Evolutionary conservation across 2,113 vertebrate genomes (phyloP).

Genomic region (Lepisosteus osseus): DNA sequence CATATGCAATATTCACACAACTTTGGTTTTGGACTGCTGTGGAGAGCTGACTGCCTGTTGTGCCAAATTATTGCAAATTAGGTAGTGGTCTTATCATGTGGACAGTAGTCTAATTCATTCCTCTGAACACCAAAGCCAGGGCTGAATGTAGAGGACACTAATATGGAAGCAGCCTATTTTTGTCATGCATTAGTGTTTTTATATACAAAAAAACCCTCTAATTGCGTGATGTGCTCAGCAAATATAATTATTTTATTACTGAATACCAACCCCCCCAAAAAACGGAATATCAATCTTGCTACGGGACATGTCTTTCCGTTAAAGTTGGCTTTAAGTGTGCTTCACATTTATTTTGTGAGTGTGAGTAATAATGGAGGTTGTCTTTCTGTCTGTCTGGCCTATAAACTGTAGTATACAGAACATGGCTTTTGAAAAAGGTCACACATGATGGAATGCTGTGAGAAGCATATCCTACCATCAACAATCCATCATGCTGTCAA

Average conservation of each 20-base stretch:
- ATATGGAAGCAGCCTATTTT: neutral
- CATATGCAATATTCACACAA: too few relatives aligned
- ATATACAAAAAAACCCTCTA: neutral
- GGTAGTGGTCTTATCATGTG: neutral
- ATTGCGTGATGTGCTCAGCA: neutral
- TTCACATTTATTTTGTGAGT: neutral
- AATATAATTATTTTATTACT: neutral
- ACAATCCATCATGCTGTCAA: neutral
- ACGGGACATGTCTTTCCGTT: neutral
- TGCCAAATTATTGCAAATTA: conserved; percentile 1
- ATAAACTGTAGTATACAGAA: too few relatives aligned
- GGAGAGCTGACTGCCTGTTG: neutral
- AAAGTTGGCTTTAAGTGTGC: neutral
- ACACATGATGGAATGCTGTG: neutral
- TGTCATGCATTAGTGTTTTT: neutral
- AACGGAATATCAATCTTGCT: neutral
- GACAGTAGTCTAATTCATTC: neutral
- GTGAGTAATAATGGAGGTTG: neutral
- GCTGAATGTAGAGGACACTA: neutral
- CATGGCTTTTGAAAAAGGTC: neutral
- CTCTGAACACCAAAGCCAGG: neutral
- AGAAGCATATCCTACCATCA: neutral
- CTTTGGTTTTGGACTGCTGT: neutral
- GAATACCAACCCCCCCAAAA: neutral
- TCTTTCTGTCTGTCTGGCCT: too few relatives aligned